Percentiles rank a stretch among this genome's conserved stretches.
Conservation (phyloP, 2,797 vertebrate species). For the Cryptoprocta ferox region DNA sequence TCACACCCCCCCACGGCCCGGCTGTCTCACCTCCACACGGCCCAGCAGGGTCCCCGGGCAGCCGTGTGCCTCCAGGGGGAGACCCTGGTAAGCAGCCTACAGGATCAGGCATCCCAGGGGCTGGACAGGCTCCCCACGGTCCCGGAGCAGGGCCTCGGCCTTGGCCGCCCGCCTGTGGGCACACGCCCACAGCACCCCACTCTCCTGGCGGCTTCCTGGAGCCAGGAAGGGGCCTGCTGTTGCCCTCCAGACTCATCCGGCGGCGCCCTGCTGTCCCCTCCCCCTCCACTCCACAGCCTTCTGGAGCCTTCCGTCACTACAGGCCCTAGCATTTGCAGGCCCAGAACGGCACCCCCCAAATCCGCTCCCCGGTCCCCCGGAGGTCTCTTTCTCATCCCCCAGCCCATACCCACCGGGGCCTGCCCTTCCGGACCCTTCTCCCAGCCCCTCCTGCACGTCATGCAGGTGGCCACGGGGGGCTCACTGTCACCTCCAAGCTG, state of each 20-base stretch:
- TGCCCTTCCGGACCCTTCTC: no score
- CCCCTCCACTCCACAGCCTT: not conserved
- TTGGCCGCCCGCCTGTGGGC: constrained; percentile 78
- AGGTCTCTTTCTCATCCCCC: not conserved
- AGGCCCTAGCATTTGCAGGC: no score
- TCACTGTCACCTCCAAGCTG: fast-evolving
- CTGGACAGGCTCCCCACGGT: constrained; percentile 73
- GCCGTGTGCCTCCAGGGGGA: constrained; percentile 86
- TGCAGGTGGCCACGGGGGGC: not conserved
- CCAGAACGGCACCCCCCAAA: fast-evolving
- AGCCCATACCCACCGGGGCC: not conserved
- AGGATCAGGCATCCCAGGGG: constrained; percentile 84
- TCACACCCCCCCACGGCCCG: fast-evolving
- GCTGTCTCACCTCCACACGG: constrained; percentile 87
- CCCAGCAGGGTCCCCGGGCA: constrained; percentile 85
- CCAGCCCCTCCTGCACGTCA: not conserved
- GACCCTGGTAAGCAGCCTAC: constrained; percentile 85
- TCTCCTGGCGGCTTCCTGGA: constrained; percentile 84
- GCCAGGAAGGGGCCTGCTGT: not conserved
- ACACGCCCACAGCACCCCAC: constrained; percentile 85
- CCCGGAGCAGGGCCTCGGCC: constrained; percentile 83
- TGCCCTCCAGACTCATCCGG: not conserved
- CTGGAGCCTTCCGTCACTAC: not conserved
- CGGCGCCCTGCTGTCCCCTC: not conserved
- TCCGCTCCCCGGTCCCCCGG: fast-evolving